Evolutionary conservation across 2,113 vertebrate species (phyloP), one percentile per base, ranked within the genome.

Genomic region (Aldabrachelys gigantea): DNA sequence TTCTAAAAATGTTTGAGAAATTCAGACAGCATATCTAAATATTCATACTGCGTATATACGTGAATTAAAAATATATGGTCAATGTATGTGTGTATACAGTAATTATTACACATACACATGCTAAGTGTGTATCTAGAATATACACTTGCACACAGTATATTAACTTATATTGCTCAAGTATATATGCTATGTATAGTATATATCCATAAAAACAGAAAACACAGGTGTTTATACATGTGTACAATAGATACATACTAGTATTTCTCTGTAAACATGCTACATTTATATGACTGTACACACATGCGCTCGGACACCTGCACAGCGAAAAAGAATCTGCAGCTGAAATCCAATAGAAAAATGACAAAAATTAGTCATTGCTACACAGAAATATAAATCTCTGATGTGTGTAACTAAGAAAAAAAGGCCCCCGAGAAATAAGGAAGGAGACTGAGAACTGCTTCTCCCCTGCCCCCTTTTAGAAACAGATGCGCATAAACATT

Each of bases 91-190:
- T 53, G 82, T 27, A 89, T 25, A 59, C 16, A 41, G 75, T 53
- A 65, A 35, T 80, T 75, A 47, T 38, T 27, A 14, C 38, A 21
- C 0, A 49, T 76, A 11, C 17, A 75, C 59, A 56, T 10, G 19
- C 3, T 5, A 2, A 72, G 57, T n/a, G 79, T 54, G 90, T 85
- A 89, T 49, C 88, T 10, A 1, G 24, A 6, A 90, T 1, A 41
- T 56, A 47, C 95, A 89, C 82, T 85, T 89, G 29, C 96, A 92
- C 95, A 35, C 88, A 47, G 91, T 27, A 97, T 95, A 96, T 93
- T 94, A 95, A 93, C 89, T 88, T 93, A 29, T 95, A 97, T 95
- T 98, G 98, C 97, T 96, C 92, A 95, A 97, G 97, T 96, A 91
- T 92, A 97, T 96, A 91, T 47, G 97, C 88, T 96, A 89, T 86